Evolutionary conservation across 2,113 vertebrate genomes (phyloP), one percentile per base, ranked within the genome.

Genomic region (Tursiops truncatus): DNA sequence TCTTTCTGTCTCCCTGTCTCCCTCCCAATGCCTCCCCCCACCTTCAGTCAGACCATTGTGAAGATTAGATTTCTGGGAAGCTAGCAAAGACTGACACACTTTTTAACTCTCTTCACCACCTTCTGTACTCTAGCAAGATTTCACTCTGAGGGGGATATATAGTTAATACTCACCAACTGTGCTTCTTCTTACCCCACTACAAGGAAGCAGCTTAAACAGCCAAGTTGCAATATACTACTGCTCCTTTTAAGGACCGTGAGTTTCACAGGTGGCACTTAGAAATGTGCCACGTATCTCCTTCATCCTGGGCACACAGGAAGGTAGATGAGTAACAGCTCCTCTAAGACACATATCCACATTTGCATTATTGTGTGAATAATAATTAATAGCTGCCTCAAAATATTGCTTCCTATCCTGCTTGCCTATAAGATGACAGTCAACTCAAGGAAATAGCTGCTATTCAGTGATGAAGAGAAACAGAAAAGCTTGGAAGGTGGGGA

Each of bases 231-330:
- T 36, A 56, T 91, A 73, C 36, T 26, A 58, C 25, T 76, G 25
- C 53, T 95, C 85, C 68, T 70, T 95, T 56, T 87, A 93, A 91
- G 90, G 62, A 93, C 38, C 36, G 86, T 86, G 65, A 41, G 18
- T 91, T 87, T 93, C 36, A 82, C 44, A 87, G 36, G 63, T 58
- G 76, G 50, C 58, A 93, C 68, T 62, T 79, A 73, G 53, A 94
- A 89, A 95, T 89, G 41, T 58, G 80, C n/a, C 38, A 81, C 28
- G 13, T 73, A 44, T 68, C 20, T 92, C 15, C 28, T 73, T 95
- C 9, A 73, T 94, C 20, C 44, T 90, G 47, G 25, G 58, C 26
- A 92, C 28, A 89, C 10, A 36, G 31, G 28, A 89, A 94, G 21
- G 83, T 92, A 81, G 67, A 74, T 76, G 21, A 94, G 50, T 85